phyloP scores from a whole-genome alignment of 1,140 invertebrate genomes.

The Nasonia giraulti region DNA sequence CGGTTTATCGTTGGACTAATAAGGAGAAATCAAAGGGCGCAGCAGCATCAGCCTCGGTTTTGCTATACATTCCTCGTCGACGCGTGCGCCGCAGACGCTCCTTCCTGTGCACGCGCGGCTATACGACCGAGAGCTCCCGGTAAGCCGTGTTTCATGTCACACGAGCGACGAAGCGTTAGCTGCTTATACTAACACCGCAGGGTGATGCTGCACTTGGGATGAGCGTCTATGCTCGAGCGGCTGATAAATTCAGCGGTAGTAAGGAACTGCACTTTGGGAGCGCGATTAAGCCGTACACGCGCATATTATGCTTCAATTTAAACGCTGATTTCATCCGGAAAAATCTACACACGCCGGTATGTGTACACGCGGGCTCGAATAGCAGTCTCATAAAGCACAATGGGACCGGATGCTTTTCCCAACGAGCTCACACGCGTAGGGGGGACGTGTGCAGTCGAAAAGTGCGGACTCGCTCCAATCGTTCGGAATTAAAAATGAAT shows the following conservation, averaged over 20 bases:
- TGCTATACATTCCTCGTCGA: background rate
- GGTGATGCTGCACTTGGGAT: too few species aligned
- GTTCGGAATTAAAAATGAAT: slow-evolving; percentile 12
- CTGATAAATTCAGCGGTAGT: slow-evolving; percentile 14
- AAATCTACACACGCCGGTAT: background rate
- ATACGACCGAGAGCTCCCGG: too few species aligned
- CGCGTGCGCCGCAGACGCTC: background rate
- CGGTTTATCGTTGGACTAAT: background rate
- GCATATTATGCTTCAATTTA: background rate
- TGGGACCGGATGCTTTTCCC: background rate
- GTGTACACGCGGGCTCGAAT: background rate
- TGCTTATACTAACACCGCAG: background rate
- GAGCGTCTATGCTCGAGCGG: background rate
- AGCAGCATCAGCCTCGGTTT: background rate
- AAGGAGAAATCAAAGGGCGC: background rate
- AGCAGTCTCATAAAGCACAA: background rate
- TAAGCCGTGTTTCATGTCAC: slow-evolving; percentile 5
- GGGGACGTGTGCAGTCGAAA: background rate
- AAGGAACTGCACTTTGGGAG: too few species aligned
- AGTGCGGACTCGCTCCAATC: background rate
- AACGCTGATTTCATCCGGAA: background rate
- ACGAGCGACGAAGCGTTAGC: background rate
- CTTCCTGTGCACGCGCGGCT: background rate
- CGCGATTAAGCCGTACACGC: background rate
- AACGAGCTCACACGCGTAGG: background rate